Evolutionary conservation across 2,888 invertebrate genomes (phyloP).

Genomic region (Catocala fraxini): DNA sequence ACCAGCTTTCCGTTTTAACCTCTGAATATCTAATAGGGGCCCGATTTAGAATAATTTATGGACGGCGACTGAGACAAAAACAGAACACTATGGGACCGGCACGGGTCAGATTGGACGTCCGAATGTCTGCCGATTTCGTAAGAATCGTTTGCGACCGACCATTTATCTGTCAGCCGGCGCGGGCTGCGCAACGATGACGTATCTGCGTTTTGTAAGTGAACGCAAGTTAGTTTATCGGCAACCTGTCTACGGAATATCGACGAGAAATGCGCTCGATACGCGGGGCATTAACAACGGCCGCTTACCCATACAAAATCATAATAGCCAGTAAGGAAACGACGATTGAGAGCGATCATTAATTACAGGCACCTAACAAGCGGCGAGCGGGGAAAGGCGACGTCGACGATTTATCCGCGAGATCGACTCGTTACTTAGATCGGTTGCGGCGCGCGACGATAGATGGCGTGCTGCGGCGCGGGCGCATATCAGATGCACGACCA

Average conservation of each 20-base stretch:
- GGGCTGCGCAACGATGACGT: constrained; percentile 55
- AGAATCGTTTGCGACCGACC: constrained; percentile 61
- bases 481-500: constrained; percentile 81
- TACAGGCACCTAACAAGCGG: constrained; percentile 77
- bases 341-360: constrained; percentile 78
- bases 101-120: constrained; percentile 62
- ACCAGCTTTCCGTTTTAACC: constrained; percentile 80
- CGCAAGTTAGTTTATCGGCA: constrained; percentile 51
- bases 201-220: constrained; percentile 52
- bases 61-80: constrained; percentile 79
- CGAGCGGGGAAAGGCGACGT: constrained; percentile 71
- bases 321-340: constrained; percentile 64
- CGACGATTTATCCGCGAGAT: constrained; percentile 78
- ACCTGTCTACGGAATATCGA: constrained; percentile 52
- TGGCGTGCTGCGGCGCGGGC: constrained; percentile 66
- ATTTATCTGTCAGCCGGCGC: constrained; percentile 67
- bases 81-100: constrained; percentile 78
- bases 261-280: constrained; percentile 50
- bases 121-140: constrained; percentile 66
- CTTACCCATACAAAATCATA: constrained; percentile 67
- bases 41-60: constrained; percentile 86
- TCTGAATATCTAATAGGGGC: constrained; percentile 85
- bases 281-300: constrained; percentile 51
- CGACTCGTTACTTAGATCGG: constrained; percentile 83
- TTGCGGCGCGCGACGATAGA: constrained; percentile 74